Conservation (phyloP, 2,888 invertebrate genomes). For the Himalopsyche japonica region DNA sequence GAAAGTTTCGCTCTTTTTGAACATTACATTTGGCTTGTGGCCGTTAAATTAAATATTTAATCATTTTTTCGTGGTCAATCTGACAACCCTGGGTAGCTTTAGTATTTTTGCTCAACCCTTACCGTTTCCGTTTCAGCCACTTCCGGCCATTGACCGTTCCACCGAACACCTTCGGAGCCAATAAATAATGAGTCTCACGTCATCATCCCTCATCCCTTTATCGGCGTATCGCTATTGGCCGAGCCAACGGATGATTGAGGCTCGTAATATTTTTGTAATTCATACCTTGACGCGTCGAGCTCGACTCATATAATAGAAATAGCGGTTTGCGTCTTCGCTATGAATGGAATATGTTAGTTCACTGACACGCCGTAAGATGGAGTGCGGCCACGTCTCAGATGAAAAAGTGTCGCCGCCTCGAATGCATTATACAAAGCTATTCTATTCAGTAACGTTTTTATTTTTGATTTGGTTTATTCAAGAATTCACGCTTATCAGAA, state of each 20-base stretch:
- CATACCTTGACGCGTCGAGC: not conserved
- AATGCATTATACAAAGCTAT: not conserved
- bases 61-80: no score
- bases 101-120: not conserved
- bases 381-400: not conserved
- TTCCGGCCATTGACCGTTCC: not conserved
- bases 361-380: not conserved
- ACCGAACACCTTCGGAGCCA: not conserved
- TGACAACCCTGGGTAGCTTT: no score
- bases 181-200: not conserved
- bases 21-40: no score
- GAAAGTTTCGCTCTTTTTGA: no score
- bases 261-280: constrained; percentile 22
- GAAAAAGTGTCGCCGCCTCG: not conserved
- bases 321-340: not conserved
- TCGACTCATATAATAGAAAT: not conserved
- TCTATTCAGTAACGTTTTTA: no score
- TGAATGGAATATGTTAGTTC: not conserved
- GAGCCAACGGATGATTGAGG: constrained; percentile 23
- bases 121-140: not conserved
- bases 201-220: constrained; percentile 3
- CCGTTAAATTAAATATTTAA: no score
- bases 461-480: no score
- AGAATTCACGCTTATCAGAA: no score
- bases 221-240: not conserved